Evolutionary conservation across 2,888 invertebrate species (phyloP), one percentile per base, ranked within the genome.

Genomic region (Stenchaetothrips biformis): DNA sequence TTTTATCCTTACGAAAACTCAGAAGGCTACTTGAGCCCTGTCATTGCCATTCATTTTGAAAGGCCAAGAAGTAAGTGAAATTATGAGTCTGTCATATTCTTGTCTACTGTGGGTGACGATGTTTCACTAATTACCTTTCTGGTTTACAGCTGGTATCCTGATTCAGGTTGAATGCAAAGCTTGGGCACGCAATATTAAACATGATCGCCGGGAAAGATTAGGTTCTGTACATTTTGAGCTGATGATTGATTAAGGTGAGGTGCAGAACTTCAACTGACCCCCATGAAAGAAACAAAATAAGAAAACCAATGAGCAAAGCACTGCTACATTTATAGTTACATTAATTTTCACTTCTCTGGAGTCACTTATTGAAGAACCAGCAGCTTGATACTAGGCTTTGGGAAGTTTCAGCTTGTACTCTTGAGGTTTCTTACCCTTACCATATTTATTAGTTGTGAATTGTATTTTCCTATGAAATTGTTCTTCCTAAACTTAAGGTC

Each of bases 1-100:
- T 97, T 94, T 88, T 97, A 94, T 88, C 97, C 97, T 0, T 97
- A 92, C 86, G 91, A 92, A 84, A 95, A 96, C 86, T 92, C 93
- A 49, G 93, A 93, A 85, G 95, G 95, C 49, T 97, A 97, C 86
- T 90, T 95, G 82, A 95, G 95, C 85, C 97, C 97, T 0, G 88
- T 97, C 80, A 93, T 97, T 18, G 96, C 96, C 80, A 93, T 97
- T 37, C 93, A 95, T 86, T 92, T 97, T 85, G 90, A 92, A 85
- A 91, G 94, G 85, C 96, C 96, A 82, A 91, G 90, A 84, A 91
- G 96, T 96, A 89, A 92, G 94, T 90, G 83, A 48, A 0, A 81
- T 59, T 13, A 78, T 82, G 6, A 18, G 25, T 11, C 21, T 48
- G 7, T n/a, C 9, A 77, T 11, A 21, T 74, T n/a, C 25, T 21